Evolutionary conservation across 2,888 invertebrate species (phyloP).

Genomic region (Cybosia mesomella): DNA sequence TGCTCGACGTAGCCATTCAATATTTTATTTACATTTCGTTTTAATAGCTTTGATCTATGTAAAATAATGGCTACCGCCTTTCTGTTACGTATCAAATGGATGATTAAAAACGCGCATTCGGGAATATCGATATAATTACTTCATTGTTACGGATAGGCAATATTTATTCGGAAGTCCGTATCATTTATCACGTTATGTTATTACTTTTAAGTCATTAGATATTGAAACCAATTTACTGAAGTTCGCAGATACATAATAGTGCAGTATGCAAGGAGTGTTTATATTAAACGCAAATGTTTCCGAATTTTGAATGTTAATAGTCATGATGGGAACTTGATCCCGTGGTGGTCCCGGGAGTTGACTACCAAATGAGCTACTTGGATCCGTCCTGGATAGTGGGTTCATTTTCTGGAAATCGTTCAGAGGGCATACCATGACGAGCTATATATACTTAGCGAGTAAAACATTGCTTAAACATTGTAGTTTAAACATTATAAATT

Average conservation of each 20-base stretch:
- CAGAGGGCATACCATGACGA: too few relatives aligned
- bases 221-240: slow-evolving; percentile 44
- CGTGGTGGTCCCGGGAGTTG: neutral
- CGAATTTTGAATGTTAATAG: too few relatives aligned
- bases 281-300: neutral
- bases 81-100: neutral
- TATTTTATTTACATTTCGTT: slow-evolving; percentile 16
- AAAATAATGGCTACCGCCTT: slow-evolving; percentile 11
- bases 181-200: slow-evolving; percentile 31
- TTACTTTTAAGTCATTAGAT: slow-evolving; percentile 39
- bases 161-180: slow-evolving; percentile 46
- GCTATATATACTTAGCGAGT: too few relatives aligned
- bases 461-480: too few relatives aligned
- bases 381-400: too few relatives aligned
- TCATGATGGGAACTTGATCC: neutral
- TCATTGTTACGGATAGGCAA: slow-evolving; percentile 15
- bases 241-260: slow-evolving; percentile 21
- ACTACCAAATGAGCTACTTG: too few relatives aligned
- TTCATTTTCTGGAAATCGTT: too few relatives aligned
- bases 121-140: slow-evolving; percentile 17
- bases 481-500: too few relatives aligned
- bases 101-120: slow-evolving; percentile 2
- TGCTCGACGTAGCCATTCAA: neutral
- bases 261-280: neutral
- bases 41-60: slow-evolving; percentile 17